Percentiles rank a stretch among this genome's conserved stretches.
Evolutionary conservation across 2,113 vertebrate species (phyloP).

Genomic region (Onychorhynchus coronatus): DNA sequence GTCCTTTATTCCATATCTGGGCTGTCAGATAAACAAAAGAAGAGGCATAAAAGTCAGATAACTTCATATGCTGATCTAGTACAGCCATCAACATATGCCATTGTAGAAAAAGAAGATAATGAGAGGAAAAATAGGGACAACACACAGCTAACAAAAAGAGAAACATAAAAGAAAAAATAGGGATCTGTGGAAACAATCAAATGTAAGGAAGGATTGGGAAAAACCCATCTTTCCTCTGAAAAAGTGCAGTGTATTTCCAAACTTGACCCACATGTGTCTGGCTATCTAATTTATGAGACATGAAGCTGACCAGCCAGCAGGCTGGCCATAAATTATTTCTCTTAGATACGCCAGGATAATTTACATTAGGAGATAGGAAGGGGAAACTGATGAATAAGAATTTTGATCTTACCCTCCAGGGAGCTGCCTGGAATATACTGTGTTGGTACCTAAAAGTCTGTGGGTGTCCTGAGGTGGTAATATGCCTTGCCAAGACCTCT

Average conservation of each 20-base stretch:
- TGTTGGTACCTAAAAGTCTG: not conserved
- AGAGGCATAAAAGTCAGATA: not conserved
- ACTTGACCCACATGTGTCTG: constrained; percentile 60
- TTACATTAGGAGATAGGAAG: not conserved
- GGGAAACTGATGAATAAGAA: not conserved
- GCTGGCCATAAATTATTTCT: constrained; percentile 33
- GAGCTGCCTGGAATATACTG: not conserved
- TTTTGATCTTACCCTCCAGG: not conserved
- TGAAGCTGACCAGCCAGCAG: constrained; percentile 9
- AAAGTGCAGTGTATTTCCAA: not conserved
- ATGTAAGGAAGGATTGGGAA: not conserved
- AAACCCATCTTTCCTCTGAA: not conserved
- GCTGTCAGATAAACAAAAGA: not conserved
- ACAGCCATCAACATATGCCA: not conserved
- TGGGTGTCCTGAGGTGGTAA: not conserved
- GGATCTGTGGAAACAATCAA: not conserved
- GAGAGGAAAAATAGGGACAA: not conserved
- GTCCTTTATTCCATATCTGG: not conserved
- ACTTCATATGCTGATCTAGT: not conserved
- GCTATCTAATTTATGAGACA: constrained; percentile 58
- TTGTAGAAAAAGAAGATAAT: not conserved
- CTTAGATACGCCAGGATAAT: not conserved
- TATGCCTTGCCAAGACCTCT: not conserved
- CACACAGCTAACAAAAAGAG: not conserved
- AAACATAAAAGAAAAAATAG: not conserved